Evolutionary conservation across 2,113 vertebrate species (phyloP).

Genomic region (Henicopernis longicauda): DNA sequence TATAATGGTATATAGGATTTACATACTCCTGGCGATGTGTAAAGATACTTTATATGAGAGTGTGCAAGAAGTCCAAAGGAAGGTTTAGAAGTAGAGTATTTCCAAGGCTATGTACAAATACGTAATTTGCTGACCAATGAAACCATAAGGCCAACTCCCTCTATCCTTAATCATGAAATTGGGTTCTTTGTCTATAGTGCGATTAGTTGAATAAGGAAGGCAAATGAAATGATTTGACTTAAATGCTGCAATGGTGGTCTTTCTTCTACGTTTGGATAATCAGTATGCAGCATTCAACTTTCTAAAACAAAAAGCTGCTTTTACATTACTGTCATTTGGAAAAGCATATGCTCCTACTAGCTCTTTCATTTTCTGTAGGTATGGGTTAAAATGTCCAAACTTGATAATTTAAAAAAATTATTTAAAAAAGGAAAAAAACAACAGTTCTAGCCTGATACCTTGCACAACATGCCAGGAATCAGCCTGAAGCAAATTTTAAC

Average conservation of each 20-base stretch:
- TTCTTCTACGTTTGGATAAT: background rate
- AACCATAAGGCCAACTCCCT: background rate
- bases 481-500: conserved; percentile 61
- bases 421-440: background rate
- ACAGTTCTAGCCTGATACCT: conserved; percentile 9
- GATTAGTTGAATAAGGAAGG: background rate
- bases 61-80: conserved; percentile 12
- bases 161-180: background rate
- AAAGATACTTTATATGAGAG: background rate
- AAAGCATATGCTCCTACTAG: background rate
- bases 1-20: background rate
- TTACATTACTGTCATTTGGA: background rate
- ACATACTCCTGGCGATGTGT: background rate
- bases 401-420: conserved; percentile 43
- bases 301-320: conserved; percentile 30
- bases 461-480: conserved; percentile 47
- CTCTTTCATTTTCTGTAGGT: background rate
- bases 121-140: background rate
- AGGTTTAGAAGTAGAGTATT: background rate
- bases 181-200: background rate
- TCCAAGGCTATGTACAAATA: background rate
- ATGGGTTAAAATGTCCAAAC: conserved; percentile 18
- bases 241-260: background rate
- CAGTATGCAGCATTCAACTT: background rate
- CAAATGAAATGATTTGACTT: background rate